A percentile compares a stretch with the other conserved stretches of the same genome.
These are phyloP conservation scores for Pristionchus mayeri DNA, from an alignment of 2,888 invertebrate species.

Conservation along the genomic window DNA sequence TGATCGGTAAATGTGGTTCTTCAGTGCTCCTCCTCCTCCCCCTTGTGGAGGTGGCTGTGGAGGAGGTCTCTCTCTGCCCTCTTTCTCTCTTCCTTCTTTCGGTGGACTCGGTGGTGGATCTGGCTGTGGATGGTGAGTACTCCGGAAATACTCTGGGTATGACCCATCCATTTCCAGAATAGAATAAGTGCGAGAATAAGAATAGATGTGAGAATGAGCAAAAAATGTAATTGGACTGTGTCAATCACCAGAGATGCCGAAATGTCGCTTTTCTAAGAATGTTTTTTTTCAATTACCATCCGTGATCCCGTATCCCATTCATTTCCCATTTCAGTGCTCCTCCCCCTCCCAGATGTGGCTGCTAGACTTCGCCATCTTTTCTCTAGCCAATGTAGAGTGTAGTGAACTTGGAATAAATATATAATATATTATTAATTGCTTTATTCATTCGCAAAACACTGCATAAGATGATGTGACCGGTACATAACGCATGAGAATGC, in stretches of 20 bases:
- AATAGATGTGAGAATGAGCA: too few relatives aligned
- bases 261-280: neutral
- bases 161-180: too few relatives aligned
- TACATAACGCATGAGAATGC: neutral
- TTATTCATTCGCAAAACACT: neutral
- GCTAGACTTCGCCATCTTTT: neutral
- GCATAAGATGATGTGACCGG: neutral
- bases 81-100: conserved; percentile 37
- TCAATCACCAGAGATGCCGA: too few relatives aligned
- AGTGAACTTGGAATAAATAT: neutral
- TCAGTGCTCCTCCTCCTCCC: conserved; percentile 43
- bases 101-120: conserved; percentile 45
- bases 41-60: conserved; percentile 45
- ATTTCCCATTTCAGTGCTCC: neutral
- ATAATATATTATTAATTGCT: neutral
- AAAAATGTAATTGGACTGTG: too few relatives aligned
- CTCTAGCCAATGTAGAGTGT: neutral
- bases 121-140: conserved; percentile 48
- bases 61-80: conserved; percentile 26
- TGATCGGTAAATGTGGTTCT: neutral
- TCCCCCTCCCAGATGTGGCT: conserved; percentile 31
- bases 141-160: too few relatives aligned
- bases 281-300: neutral
- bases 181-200: too few relatives aligned
- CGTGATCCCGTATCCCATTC: neutral